These are phyloP conservation scores for Poeciliopsis presidionis DNA, from an alignment of 2,797 vertebrate species.

Conservation along the genomic window DNA sequence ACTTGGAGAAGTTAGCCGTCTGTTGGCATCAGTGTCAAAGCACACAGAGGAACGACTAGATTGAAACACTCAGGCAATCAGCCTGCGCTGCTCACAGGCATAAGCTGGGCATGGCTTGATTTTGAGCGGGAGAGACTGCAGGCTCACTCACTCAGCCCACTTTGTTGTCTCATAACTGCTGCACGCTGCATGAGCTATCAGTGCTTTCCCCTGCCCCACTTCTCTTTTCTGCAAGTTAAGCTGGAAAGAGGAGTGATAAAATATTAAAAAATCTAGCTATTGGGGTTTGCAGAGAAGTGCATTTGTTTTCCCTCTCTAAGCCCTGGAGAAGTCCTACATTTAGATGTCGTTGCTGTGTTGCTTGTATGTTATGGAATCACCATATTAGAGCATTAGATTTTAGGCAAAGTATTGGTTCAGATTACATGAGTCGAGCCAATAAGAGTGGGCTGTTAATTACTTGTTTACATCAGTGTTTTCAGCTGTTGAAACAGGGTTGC, in stretches of 20 bases:
- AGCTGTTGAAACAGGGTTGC: slow-evolving; percentile 30
- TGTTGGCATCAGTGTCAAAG: slow-evolving; percentile 72
- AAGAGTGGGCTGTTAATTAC: slow-evolving; percentile 25
- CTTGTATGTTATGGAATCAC: slow-evolving; percentile 21
- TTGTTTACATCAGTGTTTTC: slow-evolving; percentile 48
- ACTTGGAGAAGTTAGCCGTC: slow-evolving; percentile 70
- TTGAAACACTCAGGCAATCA: slow-evolving; percentile 70
- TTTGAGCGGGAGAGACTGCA: slow-evolving; percentile 69
- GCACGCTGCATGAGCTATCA: slow-evolving; percentile 57
- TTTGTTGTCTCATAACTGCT: slow-evolving; percentile 66
- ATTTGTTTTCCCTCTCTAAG: slow-evolving; percentile 30
- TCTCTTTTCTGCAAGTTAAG: slow-evolving; percentile 75
- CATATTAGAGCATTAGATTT: not conserved
- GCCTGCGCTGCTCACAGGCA: slow-evolving; percentile 64
- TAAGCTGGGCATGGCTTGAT: slow-evolving; percentile 64
- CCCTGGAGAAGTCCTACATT: slow-evolving; percentile 19
- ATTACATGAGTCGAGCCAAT: slow-evolving; percentile 12
- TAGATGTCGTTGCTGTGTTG: slow-evolving; percentile 15
- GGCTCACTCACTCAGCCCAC: slow-evolving; percentile 59
- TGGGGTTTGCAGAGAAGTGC: slow-evolving; percentile 52
- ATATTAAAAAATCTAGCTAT: slow-evolving; percentile 67
- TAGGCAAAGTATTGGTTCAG: slow-evolving; percentile 17
- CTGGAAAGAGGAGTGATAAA: slow-evolving; percentile 65
- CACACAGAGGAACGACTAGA: slow-evolving; percentile 53
- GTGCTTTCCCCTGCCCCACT: slow-evolving; percentile 53